A percentile compares a stretch with the other conserved stretches of the same genome.
phyloP scores from a whole-genome alignment of 2,888 invertebrate species.

The Mythimna impura region DNA sequence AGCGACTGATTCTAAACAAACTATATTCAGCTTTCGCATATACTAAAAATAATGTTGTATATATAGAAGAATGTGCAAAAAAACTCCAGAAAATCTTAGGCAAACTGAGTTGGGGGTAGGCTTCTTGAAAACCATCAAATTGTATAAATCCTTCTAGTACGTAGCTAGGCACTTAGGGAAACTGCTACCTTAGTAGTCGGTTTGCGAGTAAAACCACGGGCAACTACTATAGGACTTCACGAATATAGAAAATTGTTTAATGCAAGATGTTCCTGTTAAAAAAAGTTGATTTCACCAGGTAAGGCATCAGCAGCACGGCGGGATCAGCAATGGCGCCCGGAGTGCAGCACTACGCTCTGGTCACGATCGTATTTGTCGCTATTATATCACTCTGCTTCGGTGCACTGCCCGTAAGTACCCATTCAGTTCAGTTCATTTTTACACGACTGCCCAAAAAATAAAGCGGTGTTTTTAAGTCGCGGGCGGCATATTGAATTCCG shows the following conservation, averaged over 20 bases:
- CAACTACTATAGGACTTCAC: neutral
- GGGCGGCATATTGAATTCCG: too few species aligned
- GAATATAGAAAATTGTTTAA: too few species aligned
- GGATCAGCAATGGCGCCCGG: conserved; percentile 69
- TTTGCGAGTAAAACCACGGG: neutral
- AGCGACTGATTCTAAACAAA: too few species aligned
- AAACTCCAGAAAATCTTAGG: neutral
- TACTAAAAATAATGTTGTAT: too few species aligned
- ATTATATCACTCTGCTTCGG: conserved; percentile 76
- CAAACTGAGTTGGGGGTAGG: neutral
- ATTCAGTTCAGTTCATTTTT: too few species aligned
- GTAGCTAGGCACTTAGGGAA: neutral
- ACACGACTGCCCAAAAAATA: too few species aligned
- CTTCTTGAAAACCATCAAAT: neutral
- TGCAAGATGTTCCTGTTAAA: neutral
- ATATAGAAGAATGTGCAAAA: too few species aligned
- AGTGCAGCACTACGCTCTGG: conserved; percentile 66
- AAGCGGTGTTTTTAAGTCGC: too few species aligned
- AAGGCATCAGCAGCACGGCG: conserved; percentile 30
- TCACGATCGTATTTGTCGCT: conserved; percentile 72
- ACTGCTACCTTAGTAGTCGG: neutral
- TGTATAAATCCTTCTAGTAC: neutral
- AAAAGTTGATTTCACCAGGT: conserved; percentile 33
- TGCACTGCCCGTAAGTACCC: conserved; percentile 82
- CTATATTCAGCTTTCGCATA: too few species aligned